phyloP scores from a whole-genome alignment of 1,140 invertebrate species.

The Microplitis mediator region DNA sequence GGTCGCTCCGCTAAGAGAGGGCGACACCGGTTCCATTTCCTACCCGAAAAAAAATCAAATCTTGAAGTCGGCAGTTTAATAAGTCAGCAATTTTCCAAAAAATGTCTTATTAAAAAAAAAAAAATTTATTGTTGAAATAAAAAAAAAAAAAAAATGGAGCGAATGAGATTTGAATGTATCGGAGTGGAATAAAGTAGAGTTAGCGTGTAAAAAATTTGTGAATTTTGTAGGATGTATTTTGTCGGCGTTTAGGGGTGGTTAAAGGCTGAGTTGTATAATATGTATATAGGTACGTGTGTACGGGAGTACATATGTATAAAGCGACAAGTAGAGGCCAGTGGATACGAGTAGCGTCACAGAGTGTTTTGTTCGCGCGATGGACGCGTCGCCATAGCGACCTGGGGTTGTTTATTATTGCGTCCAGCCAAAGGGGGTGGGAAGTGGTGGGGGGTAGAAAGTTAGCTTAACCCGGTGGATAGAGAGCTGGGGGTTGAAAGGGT shows the following conservation, averaged over 20 bases:
- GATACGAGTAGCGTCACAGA: slow-evolving; percentile 23
- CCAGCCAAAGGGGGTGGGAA: slow-evolving; percentile 40
- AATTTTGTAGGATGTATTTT: not conserved
- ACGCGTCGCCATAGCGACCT: slow-evolving; percentile 60
- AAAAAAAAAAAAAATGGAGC: slow-evolving; percentile 18
- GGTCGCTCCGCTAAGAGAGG: too few relatives aligned
- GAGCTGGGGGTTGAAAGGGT: slow-evolving; percentile 13
- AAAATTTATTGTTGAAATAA: too few relatives aligned
- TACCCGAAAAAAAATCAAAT: too few relatives aligned
- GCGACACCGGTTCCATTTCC: too few relatives aligned
- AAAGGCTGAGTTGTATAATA: not conserved
- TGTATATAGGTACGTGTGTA: not conserved
- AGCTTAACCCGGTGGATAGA: slow-evolving; percentile 1
- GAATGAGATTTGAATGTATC: not conserved
- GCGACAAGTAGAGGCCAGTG: not conserved
- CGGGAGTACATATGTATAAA: slow-evolving; percentile 26
- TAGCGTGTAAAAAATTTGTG: not conserved
- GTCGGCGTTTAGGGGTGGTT: slow-evolving; percentile 4
- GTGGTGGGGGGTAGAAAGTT: slow-evolving; percentile 29
- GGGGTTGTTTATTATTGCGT: slow-evolving; percentile 63
- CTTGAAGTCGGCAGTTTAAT: too few relatives aligned
- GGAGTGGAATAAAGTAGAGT: not conserved
- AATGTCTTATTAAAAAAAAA: too few relatives aligned
- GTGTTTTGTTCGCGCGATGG: slow-evolving; percentile 60
- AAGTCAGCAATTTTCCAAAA: too few relatives aligned